Evolutionary conservation across 2,797 vertebrate species (phyloP), one percentile per base, ranked within the genome.

Genomic region (Crenichthys baileyi): DNA sequence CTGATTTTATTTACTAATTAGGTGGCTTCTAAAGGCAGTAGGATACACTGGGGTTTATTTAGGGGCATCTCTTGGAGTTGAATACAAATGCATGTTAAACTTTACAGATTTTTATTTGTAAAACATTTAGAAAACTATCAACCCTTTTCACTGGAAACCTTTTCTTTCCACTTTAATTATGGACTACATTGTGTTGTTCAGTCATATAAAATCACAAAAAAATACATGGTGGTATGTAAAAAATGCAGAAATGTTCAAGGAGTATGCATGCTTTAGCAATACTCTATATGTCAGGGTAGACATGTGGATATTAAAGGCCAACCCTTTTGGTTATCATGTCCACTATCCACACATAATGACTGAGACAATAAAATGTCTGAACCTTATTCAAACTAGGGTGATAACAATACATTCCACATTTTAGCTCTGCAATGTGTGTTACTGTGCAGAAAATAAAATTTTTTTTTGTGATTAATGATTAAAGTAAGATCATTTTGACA

Each of bases 231-330:
- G 26, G 26, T 13, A 29, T 60, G 58, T 29, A 29, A 29, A 15
- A 29, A 29, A 15, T 60, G 9, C 13, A 6, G 58, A 60, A 60
- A 60, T 16, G 26, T 60, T 60, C 58, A 29, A 60, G n/a, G 58
- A 60, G 58, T 29, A 9, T 60, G 7, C 44, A 46, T 46, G 9
- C 48, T 15, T 36, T 36, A 36, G 18, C 31, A 63, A 15, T 22
- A 8, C 1, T 9, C 61, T 63, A 63, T 18, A 50, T 13, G 6
- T 24, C 39, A 29, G 29, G 31, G 31, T 72, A n/a, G 39, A 4
- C 39, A 50, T 79, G 63, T 65, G 50, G 2, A 44, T 56, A 3
- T 56, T 22, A 76, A 44, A 81, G 29, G 53, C 24, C 75, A 70
- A 39, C 72, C 36, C 67, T 1, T 1, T 55, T 60, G 24, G 41